phyloP scores from a whole-genome alignment of 2,113 vertebrate species.

The Bufo gargarizans region DNA sequence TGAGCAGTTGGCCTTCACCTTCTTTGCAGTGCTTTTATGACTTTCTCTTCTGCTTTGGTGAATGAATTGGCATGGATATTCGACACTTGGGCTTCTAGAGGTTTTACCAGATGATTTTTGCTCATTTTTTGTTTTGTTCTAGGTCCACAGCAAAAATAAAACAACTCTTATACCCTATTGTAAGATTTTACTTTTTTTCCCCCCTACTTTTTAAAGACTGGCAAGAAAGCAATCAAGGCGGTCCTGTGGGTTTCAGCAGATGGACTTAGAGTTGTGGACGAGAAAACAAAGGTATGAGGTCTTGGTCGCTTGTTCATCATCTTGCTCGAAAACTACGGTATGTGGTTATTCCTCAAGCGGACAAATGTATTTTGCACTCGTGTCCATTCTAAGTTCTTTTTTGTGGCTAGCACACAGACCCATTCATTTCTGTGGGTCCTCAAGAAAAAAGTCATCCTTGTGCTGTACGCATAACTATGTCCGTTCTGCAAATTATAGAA shows the following conservation, averaged over 20 bases:
- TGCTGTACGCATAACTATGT: no score
- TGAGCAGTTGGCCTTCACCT: slow-evolving; percentile 60
- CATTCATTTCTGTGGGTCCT: no score
- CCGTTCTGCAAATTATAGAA: no score
- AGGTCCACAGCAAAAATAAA: slow-evolving; percentile 35
- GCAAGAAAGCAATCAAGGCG: slow-evolving; percentile 94
- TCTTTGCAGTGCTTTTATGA: slow-evolving; percentile 66
- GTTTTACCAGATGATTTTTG: slow-evolving; percentile 68
- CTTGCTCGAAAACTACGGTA: no score
- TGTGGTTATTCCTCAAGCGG: no score
- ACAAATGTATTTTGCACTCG: no score
- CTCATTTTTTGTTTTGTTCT: slow-evolving; percentile 58
- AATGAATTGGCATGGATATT: slow-evolving; percentile 72
- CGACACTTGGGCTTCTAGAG: slow-evolving; percentile 63
- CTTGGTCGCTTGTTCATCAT: not conserved
- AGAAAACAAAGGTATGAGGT: slow-evolving; percentile 95
- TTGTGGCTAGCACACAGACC: no score
- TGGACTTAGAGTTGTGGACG: slow-evolving; percentile 95
- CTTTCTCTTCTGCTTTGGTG: slow-evolving; percentile 72
- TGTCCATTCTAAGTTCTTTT: no score
- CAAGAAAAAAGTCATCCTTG: no score
- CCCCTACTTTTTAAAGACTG: slow-evolving; percentile 76
- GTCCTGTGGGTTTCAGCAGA: slow-evolving; percentile 98
- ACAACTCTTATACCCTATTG: not conserved
- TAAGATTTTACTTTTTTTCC: slow-evolving; percentile 60